Conservation (phyloP, 2,113 vertebrate genomes). For the Barnardius zonarius region DNA sequence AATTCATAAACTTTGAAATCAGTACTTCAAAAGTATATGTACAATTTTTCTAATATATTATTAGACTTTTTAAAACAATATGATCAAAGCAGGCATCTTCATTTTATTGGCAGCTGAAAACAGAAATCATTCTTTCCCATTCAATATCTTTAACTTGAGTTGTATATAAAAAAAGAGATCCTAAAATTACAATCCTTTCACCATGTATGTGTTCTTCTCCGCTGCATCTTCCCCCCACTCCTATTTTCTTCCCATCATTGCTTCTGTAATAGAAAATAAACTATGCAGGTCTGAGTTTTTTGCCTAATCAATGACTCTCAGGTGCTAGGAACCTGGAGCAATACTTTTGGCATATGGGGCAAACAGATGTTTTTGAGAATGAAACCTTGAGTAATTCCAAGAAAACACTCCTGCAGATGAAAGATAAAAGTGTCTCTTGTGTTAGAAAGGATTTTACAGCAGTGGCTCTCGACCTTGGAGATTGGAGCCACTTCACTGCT, state of each 20-base stretch:
- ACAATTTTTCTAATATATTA: background rate
- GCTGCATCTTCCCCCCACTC: accelerated
- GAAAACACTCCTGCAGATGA: background rate
- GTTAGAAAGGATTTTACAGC: background rate
- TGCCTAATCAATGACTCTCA: background rate
- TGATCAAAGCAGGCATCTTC: background rate
- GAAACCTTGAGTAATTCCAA: background rate
- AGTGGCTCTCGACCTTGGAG: background rate
- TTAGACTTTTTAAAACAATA: background rate
- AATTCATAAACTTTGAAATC: background rate
- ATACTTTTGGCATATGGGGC: background rate
- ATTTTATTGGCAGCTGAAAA: background rate
- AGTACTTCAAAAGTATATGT: background rate
- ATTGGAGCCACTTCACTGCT: background rate
- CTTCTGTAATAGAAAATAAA: background rate
- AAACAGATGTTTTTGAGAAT: slow-evolving; percentile 9
- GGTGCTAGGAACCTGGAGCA: background rate
- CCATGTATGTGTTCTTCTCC: background rate
- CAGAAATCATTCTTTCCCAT: background rate
- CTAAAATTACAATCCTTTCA: background rate
- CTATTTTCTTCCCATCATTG: background rate
- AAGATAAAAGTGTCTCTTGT: background rate
- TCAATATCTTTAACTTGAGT: background rate
- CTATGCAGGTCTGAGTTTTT: background rate
- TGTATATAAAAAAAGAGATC: background rate